Percentiles rank a stretch among this genome's conserved stretches.
Evolutionary conservation across 2,797 vertebrate genomes (phyloP).

Genomic region (Esox lucius): DNA sequence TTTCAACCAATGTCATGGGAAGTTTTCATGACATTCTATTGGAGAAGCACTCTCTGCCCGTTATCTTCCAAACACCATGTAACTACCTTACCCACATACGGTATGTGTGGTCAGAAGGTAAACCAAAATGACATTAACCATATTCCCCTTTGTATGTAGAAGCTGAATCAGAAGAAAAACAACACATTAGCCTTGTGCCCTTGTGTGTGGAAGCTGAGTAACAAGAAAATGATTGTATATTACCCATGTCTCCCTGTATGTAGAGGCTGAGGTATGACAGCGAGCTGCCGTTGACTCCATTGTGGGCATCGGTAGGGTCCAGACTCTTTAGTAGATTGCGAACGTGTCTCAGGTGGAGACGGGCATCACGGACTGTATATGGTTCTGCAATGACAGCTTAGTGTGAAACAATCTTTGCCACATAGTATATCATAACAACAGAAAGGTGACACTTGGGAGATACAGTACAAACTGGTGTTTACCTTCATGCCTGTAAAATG

Average conservation of each 20-base stretch:
- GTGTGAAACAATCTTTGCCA: not conserved
- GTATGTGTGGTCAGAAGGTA: slow-evolving; percentile 29
- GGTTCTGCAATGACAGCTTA: slow-evolving; percentile 71
- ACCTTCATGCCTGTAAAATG: too few species aligned
- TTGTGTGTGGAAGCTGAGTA: not conserved
- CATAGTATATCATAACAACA: too few species aligned
- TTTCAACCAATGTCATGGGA: too few species aligned
- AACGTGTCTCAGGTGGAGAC: slow-evolving; percentile 94
- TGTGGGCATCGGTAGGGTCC: slow-evolving; percentile 96
- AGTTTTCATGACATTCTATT: too few species aligned
- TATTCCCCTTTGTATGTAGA: slow-evolving; percentile 79
- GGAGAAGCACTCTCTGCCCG: too few species aligned
- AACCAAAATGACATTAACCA: slow-evolving; percentile 12
- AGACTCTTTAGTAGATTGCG: slow-evolving; percentile 96
- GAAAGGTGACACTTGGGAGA: too few species aligned
- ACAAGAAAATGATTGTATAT: slow-evolving; percentile 37
- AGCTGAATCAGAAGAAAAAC: slow-evolving; percentile 75
- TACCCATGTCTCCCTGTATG: slow-evolving; percentile 92
- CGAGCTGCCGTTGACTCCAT: slow-evolving; percentile 97
- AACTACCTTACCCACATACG: too few species aligned
- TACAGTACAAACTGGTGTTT: too few species aligned
- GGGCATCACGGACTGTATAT: slow-evolving; percentile 88
- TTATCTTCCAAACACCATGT: too few species aligned
- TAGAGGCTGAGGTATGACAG: slow-evolving; percentile 95
- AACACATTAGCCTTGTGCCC: not conserved